Base-by-base conservation (phyloP, 1,140 invertebrate species). In the Diplogasteroides magnus region DNA sequence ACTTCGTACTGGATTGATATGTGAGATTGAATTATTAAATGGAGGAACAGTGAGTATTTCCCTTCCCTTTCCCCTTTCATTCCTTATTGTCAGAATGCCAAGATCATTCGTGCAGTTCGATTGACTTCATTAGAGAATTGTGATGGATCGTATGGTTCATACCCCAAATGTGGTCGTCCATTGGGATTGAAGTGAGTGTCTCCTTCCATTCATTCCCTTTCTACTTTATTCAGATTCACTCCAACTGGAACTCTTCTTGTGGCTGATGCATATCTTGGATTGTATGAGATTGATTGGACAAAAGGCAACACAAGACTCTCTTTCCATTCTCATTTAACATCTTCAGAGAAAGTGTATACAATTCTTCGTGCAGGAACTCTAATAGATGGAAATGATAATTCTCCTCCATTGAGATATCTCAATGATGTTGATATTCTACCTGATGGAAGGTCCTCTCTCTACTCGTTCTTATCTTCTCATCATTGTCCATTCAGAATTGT, bases 341-440 rank as follows among this genome's bases (percentile, higher is more conserved):
- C 23, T 61, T 11, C 23, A 55, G 60, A 68, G 29, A 68, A 68
- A 55, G 67, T 68, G n/a, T 23, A 55, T 0, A 57, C 48, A 25
- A 31, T 72, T 14, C 57, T 72, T n/a, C 55, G 59, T 13, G 70
- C 48, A 15, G 70, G 70, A 56, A 60, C 57, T 29, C n/a, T 60
- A 27, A 71, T 68, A 11, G 56, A 64, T 0, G 58, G 67, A n/a
- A 48, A 67, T 23, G 64, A 62, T 3, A 62, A 31, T 26, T 64
- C 65, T 13, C 11, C 61, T 2, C 70, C 70, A 23, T 59, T 72
- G 2, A 3, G 66, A n/a, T 72, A 67, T 28, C 32, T 72, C 26
- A 72, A 72, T 29, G 70, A 72, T 58, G 32, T 72, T 58, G 70
- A 58, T 31, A 58, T 67, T 37, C 65, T 72, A 15, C 70, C 70